Evolutionary conservation across 2,888 invertebrate genomes (phyloP).

Genomic region (Coleophora flavipennella): DNA sequence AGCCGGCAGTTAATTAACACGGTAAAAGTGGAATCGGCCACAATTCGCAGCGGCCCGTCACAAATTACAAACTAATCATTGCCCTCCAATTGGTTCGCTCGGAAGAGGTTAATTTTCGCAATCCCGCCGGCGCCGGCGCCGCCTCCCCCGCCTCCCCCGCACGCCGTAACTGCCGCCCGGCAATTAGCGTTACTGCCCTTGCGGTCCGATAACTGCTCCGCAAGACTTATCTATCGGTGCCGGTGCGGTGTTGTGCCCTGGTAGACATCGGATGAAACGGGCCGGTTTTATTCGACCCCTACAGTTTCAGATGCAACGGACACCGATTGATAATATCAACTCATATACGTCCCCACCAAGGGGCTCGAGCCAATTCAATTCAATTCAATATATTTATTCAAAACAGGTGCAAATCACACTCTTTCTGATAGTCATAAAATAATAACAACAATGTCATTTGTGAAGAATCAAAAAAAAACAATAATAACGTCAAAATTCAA

Average conservation of each 20-base stretch:
- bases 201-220: conserved; percentile 58
- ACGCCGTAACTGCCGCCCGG: conserved; percentile 48
- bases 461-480: too few relatives aligned
- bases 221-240: conserved; percentile 57
- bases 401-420: too few relatives aligned
- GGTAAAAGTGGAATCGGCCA: conserved; percentile 24
- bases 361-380: too few relatives aligned
- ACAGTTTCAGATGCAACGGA: too few relatives aligned
- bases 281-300: conserved; percentile 3
- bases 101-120: conserved; percentile 64
- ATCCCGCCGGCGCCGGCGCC: conserved; percentile 28
- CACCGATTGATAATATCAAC: too few relatives aligned
- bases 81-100: conserved; percentile 50
- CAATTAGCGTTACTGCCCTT: conserved; percentile 68
- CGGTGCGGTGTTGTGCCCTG: conserved; percentile 41
- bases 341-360: too few relatives aligned
- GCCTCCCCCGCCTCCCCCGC: conserved; percentile 9
- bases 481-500: too few relatives aligned
- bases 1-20: conserved; percentile 14
- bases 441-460: too few relatives aligned
- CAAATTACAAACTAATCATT: conserved; percentile 65
- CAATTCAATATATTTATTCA: too few relatives aligned
- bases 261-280: conserved; percentile 35
- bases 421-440: too few relatives aligned
- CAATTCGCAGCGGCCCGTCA: conserved; percentile 35